A percentile compares a stretch with the other conserved stretches of the same genome.
phyloP scores from a whole-genome alignment of 23 tunicate genomes.

The Styela clava region DNA sequence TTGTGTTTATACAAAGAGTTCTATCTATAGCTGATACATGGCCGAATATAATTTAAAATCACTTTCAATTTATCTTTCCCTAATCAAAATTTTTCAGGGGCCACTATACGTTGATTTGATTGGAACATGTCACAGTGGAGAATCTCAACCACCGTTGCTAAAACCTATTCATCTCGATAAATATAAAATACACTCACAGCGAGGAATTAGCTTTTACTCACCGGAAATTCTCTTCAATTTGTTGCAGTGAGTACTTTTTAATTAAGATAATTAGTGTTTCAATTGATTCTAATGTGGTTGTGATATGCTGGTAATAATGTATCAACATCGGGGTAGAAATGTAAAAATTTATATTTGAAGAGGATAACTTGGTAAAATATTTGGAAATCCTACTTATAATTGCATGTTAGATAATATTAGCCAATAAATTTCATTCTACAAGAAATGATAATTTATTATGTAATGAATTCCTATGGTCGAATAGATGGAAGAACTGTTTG shows the following conservation, averaged over 20 bases:
- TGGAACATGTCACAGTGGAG: slow-evolving; percentile 71
- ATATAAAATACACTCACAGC: slow-evolving; percentile 39
- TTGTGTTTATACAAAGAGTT: no score
- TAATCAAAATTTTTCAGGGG: slow-evolving; percentile 53
- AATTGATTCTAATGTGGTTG: neutral
- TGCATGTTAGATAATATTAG: no score
- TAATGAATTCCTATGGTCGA: no score
- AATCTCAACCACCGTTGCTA: slow-evolving; percentile 50
- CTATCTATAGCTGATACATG: no score
- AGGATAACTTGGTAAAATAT: no score
- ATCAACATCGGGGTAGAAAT: no score
- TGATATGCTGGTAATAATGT: neutral
- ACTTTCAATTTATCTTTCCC: no score
- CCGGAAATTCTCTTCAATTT: slow-evolving; percentile 57
- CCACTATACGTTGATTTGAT: slow-evolving; percentile 68
- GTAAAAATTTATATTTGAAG: neutral
- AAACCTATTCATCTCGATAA: slow-evolving; percentile 47
- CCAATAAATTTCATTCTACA: no score
- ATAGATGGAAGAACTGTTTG: no score
- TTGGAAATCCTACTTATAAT: no score
- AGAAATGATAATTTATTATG: no score
- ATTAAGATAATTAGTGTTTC: neutral
- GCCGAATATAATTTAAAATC: no score
- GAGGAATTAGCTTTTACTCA: slow-evolving; percentile 69
- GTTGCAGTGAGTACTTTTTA: slow-evolving; percentile 34